Evolutionary conservation across 2,113 vertebrate genomes (phyloP).

Genomic region (Guaruba guarouba): DNA sequence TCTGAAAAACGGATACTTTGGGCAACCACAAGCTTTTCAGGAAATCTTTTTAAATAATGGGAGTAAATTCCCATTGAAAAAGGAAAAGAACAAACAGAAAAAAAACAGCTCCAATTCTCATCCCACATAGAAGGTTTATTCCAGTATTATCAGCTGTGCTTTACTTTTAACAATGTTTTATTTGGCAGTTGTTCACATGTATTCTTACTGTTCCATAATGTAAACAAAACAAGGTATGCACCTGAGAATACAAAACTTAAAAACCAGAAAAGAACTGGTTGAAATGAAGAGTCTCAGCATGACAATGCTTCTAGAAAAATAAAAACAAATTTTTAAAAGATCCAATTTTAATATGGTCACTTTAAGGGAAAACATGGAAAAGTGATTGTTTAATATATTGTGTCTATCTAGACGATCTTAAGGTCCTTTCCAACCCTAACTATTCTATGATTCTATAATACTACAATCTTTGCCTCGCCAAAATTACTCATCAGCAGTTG

Average conservation of each 20-base stretch:
- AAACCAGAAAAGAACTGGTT: background rate
- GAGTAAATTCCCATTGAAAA: background rate
- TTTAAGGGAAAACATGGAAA: background rate
- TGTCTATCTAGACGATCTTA: background rate
- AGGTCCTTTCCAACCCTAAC: background rate
- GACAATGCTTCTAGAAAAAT: background rate
- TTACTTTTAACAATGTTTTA: background rate
- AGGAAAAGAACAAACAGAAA: background rate
- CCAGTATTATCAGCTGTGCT: background rate
- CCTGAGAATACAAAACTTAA: background rate
- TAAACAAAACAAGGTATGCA: background rate
- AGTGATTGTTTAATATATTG: fast-evolving
- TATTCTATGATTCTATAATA: background rate
- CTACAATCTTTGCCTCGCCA: background rate
- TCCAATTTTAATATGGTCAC: background rate
- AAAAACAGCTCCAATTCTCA: background rate
- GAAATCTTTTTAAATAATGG: background rate
- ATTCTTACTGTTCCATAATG: background rate
- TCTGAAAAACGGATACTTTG: background rate
- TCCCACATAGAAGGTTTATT: background rate
- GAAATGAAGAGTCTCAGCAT: background rate
- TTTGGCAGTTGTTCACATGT: background rate
- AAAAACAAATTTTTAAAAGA: background rate
- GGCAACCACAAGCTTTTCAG: background rate
- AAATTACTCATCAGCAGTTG: background rate